These are phyloP conservation scores for Biston betularia DNA, from an alignment of 2,888 invertebrate species.

Conservation along the genomic window DNA sequence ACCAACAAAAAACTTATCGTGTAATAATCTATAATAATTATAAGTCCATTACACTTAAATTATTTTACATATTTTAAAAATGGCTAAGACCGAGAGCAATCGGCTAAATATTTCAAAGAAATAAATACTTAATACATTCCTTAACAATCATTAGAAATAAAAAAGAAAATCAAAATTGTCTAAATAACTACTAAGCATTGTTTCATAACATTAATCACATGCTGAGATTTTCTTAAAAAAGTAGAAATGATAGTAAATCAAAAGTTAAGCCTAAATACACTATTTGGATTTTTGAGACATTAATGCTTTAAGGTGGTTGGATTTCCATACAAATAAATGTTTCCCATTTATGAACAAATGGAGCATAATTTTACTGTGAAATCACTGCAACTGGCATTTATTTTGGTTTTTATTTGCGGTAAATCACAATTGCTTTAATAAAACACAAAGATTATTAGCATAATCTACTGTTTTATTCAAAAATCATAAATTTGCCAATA, in stretches of 20 bases:
- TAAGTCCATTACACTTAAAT: neutral
- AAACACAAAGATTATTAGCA: too few species aligned
- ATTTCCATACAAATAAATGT: too few species aligned
- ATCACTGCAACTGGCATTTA: too few species aligned
- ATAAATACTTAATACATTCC: neutral
- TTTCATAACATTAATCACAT: slow-evolving; percentile 36
- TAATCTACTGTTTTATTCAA: too few species aligned
- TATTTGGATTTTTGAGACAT: too few species aligned
- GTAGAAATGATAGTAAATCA: slow-evolving; percentile 8
- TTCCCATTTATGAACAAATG: too few species aligned
- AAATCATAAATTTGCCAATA: too few species aligned
- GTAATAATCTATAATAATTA: neutral
- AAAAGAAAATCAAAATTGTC: neutral
- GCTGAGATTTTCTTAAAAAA: slow-evolving; percentile 19
- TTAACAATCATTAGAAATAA: neutral
- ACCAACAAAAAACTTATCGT: slow-evolving; percentile 1
- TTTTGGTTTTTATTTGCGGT: too few species aligned
- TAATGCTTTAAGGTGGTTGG: too few species aligned
- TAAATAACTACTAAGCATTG: neutral
- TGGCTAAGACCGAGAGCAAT: neutral
- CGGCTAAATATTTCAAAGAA: slow-evolving; percentile 2
- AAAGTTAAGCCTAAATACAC: slow-evolving; percentile 10
- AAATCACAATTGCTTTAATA: too few species aligned
- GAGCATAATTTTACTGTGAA: too few species aligned
- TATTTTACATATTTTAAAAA: neutral